Evolutionary conservation across 2,797 vertebrate genomes (phyloP), one percentile per base, ranked within the genome.

Genomic region (Corythornis leucogaster): DNA sequence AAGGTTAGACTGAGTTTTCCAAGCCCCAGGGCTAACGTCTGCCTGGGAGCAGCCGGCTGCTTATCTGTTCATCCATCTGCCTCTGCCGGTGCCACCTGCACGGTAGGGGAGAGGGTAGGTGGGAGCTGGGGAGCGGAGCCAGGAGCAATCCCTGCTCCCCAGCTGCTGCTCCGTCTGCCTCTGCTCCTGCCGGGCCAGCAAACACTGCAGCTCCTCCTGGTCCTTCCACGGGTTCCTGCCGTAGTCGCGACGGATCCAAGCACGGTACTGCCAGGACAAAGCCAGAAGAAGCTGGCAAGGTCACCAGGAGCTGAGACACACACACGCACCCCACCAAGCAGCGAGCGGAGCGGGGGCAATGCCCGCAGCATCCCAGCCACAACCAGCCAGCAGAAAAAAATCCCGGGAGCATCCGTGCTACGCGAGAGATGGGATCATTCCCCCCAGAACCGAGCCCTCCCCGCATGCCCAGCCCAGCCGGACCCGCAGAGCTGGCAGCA

Each of bases 151-250:
- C n/a, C 93, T 71, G 76, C 90, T 97, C 83, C 95, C 97, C 74
- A 70, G 90, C 74, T 96, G 97, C 79, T 95, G 97, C 77, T 98
- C 96, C 92, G 98, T 96, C 59, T 97, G 97, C 90, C 97, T 96
- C 89, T 98, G 96, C 63, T 98, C 97, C 89, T 97, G 98, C 94
- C 89, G 96, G 48, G 86, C 96, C 81, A 99, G 95, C 92, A 99
- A 96, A 18, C 79, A 81, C 19, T 93, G 96, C 83, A 99, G 97
- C 94, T 98, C 98, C 85, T 98, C 98, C 96, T 98, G 97, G 92
- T 99, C 98, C 62, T 97, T 96, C 67, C 98, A 98, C 0, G 98
- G 98, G 85, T 97, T 98, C 84, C 96, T 96, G 62, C 96, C 96
- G 9, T 98, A 99, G 88, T 94, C 98, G 30, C 92, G 82, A 40